These are phyloP conservation scores for Molorchus minor DNA, from an alignment of 2,888 invertebrate genomes.

Conservation along the genomic window DNA sequence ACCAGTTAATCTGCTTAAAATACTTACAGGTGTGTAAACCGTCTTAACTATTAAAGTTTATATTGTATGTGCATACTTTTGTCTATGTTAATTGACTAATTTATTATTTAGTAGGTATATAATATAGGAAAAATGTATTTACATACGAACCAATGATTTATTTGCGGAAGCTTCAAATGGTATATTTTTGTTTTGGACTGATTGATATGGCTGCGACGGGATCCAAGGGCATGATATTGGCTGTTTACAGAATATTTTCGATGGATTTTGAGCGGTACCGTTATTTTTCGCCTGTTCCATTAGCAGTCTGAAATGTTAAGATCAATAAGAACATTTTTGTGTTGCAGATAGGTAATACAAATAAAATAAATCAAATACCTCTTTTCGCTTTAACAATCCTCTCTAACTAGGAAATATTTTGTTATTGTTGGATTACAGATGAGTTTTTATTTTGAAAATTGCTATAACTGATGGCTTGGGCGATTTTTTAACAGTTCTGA, in stretches of 20 bases:
- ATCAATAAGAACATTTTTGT: not conserved
- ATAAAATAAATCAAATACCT: slow-evolving; percentile 1
- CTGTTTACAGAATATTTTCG: slow-evolving; percentile 42
- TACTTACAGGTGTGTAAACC: too few relatives aligned
- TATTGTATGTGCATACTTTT: too few relatives aligned
- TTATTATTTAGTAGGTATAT: too few relatives aligned
- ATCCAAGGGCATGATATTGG: slow-evolving; percentile 53
- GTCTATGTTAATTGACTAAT: too few relatives aligned
- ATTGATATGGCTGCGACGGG: slow-evolving; percentile 50
- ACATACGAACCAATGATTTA: slow-evolving; percentile 29
- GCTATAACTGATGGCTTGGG: slow-evolving; percentile 18
- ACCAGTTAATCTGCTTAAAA: too few relatives aligned
- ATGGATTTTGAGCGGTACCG: slow-evolving; percentile 26
- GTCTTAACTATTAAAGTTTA: too few relatives aligned
- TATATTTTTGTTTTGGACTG: slow-evolving; percentile 49
- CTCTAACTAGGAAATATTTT: not conserved
- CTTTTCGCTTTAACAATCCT: slow-evolving; percentile 14
- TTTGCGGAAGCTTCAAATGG: slow-evolving; percentile 29
- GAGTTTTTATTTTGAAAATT: slow-evolving; percentile 22
- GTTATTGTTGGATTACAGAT: slow-evolving; percentile 17
- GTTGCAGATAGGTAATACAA: not conserved
- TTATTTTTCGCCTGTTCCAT: slow-evolving; percentile 41
- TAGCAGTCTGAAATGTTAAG: slow-evolving; percentile 17
- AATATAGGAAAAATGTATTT: slow-evolving; percentile 4
- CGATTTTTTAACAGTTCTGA: too few relatives aligned